A percentile compares a stretch with the other conserved stretches of the same genome.
These are phyloP conservation scores for Morelia viridis DNA, from an alignment of 2,797 vertebrate species.

Conservation along the genomic window DNA sequence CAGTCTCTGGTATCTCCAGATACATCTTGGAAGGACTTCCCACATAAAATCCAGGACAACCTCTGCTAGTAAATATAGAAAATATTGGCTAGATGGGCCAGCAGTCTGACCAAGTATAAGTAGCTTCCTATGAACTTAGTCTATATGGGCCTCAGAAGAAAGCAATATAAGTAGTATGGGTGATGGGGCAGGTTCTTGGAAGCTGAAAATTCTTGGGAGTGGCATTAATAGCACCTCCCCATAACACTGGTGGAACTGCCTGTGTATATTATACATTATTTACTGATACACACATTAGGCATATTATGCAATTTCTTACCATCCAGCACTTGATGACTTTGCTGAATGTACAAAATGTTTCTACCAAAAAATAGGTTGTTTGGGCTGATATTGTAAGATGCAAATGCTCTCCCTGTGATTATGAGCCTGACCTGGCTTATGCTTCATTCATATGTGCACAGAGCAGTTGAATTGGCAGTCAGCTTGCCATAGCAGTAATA, in stretches of 20 bases:
- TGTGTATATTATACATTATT: not conserved
- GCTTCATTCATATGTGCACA: slow-evolving; percentile 14
- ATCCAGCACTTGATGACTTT: not conserved
- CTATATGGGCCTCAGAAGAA: not conserved
- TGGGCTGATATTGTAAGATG: not conserved
- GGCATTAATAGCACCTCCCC: not conserved
- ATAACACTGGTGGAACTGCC: not conserved
- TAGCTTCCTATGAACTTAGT: not conserved
- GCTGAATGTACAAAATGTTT: not conserved
- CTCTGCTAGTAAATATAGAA: not conserved
- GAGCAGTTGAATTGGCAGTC: not conserved
- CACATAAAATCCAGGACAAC: not conserved
- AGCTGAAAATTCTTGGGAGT: not conserved
- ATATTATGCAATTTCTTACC: not conserved
- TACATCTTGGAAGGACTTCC: not conserved
- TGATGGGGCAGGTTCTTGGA: not conserved
- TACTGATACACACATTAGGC: slow-evolving; percentile 8
- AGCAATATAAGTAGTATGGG: slow-evolving; percentile 6
- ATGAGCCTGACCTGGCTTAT: not conserved
- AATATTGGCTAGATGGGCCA: not conserved
- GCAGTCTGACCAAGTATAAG: not conserved
- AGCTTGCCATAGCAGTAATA: not conserved
- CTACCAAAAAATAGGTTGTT: not conserved
- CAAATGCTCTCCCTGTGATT: not conserved
- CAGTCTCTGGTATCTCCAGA: not conserved